Percentiles rank a stretch among this genome's conserved stretches.
Conservation (phyloP, 2,888 invertebrate genomes). For the Spodoptera exigua region DNA sequence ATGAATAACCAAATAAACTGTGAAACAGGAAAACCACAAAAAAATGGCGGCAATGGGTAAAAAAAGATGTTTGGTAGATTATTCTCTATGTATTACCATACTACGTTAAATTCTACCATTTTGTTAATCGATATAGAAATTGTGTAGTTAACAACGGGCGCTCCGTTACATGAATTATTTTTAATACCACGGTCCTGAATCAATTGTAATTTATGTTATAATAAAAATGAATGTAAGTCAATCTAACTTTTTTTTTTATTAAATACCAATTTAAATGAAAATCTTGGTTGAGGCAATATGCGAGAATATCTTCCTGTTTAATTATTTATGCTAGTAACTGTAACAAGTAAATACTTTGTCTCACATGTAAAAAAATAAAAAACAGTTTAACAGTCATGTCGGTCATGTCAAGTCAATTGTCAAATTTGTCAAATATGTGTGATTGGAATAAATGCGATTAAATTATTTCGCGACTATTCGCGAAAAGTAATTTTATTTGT, state of each 20-base stretch:
- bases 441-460: constrained; percentile 12
- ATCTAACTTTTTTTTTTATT: too few species aligned
- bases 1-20: constrained; percentile 37
- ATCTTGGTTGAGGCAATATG: too few species aligned
- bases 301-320: too few species aligned
- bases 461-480: constrained; percentile 8
- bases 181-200: too few species aligned
- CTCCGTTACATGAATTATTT: too few species aligned
- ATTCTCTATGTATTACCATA: constrained; percentile 41
- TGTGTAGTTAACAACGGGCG: background rate
- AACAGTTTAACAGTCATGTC: constrained; percentile 17
- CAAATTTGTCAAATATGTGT: constrained; percentile 27
- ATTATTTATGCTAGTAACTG: too few species aligned
- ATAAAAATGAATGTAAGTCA: too few species aligned
- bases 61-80: constrained; percentile 58
- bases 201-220: too few species aligned
- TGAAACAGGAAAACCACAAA: constrained; percentile 70
- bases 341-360: too few species aligned
- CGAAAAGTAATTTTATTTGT: constrained; percentile 14
- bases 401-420: too few species aligned
- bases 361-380: constrained; percentile 4
- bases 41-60: constrained; percentile 81
- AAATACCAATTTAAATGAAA: too few species aligned
- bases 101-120: constrained; percentile 33
- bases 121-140: background rate